Evolutionary conservation across 2,888 invertebrate species (phyloP), one percentile per base, ranked within the genome.

Genomic region (Trissolcus japonicus): DNA sequence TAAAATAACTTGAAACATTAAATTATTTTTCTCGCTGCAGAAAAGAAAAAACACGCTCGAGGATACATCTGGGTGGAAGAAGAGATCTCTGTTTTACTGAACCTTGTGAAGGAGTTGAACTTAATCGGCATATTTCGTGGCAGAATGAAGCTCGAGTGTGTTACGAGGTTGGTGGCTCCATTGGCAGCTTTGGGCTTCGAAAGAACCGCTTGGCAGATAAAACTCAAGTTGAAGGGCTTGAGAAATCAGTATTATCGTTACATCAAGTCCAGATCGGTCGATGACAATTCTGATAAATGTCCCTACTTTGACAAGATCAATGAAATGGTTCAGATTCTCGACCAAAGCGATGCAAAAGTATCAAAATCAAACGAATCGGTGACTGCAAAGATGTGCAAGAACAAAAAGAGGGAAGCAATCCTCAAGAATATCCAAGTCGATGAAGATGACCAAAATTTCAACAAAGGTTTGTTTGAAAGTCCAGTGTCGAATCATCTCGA

Each of bases 301-400:
- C 82, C 83, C 13, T 82, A 80, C 75, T 84, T 80, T 65, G 76
- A 83, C 14, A 77, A 78, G 66, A 80, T 84, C 6, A 81, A 83
- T 21, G 74, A 65, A 14, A 79, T 84, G 50, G 81, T 82, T 63
- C 68, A 80, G 55, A 73, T 41, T 0, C 6, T 53, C 19, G 60
- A 66, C 29, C 7, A 41, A 11, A 57, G 25, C 11, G 3, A 4
- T 11, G n/a, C n/a, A 48, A 56, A 43, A 6, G 46, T 9, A 6
- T 13, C 25, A 21, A n/a, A 14, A n/a, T 61, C 16, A 35, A 48
- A 53, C 29, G 35, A 66, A 48, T 9, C 1, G 9, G 6, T n/a
- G 6, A 4, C 9, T 11, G 51, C n/a, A 4, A 25, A 13, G n/a
- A 2, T 40, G 14, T 29, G 2, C 1, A 66, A 46, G 48, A 35